phyloP scores from a whole-genome alignment of 2,797 vertebrate genomes.

The Pachyuromys duprasi region DNA sequence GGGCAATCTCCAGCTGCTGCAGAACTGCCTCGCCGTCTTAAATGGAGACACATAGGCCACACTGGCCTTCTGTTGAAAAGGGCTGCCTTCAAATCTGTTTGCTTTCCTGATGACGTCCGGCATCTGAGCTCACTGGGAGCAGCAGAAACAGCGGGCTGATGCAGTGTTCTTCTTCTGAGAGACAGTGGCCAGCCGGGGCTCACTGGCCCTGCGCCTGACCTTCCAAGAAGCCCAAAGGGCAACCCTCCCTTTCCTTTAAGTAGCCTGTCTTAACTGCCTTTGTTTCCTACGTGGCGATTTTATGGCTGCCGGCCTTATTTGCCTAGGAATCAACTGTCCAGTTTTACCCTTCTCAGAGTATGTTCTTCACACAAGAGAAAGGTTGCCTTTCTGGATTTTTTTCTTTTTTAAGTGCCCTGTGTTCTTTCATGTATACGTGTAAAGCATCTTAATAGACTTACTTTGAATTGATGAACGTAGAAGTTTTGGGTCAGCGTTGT shows the following conservation, averaged over 20 bases:
- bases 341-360: conserved; percentile 85
- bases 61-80: conserved; percentile 86
- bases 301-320: conserved; percentile 86
- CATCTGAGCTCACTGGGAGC: conserved; percentile 87
- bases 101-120: conserved; percentile 83
- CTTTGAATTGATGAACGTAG: conserved; percentile 88
- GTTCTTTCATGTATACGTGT: conserved; percentile 90
- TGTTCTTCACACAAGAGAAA: conserved; percentile 87
- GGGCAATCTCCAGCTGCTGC: no score
- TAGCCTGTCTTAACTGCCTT: conserved; percentile 86
- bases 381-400: conserved; percentile 90
- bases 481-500: conserved; percentile 87
- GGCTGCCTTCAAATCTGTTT: conserved; percentile 90
- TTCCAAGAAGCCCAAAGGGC: conserved; percentile 86
- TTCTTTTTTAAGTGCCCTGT: conserved; percentile 92
- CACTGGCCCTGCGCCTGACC: conserved; percentile 81
- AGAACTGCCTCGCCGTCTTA: neutral
- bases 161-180: conserved; percentile 86
- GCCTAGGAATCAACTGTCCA: conserved; percentile 86
- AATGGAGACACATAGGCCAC: conserved; percentile 95
- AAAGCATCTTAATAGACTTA: conserved; percentile 89
- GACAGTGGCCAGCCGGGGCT: conserved; percentile 71
- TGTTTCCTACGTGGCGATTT: conserved; percentile 85
- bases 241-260: conserved; percentile 73
- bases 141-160: conserved; percentile 85